A percentile compares a stretch with the other conserved stretches of the same genome.
These are phyloP conservation scores for Salminus brasiliensis DNA, from an alignment of 2,113 vertebrate genomes.

Conservation along the genomic window DNA sequence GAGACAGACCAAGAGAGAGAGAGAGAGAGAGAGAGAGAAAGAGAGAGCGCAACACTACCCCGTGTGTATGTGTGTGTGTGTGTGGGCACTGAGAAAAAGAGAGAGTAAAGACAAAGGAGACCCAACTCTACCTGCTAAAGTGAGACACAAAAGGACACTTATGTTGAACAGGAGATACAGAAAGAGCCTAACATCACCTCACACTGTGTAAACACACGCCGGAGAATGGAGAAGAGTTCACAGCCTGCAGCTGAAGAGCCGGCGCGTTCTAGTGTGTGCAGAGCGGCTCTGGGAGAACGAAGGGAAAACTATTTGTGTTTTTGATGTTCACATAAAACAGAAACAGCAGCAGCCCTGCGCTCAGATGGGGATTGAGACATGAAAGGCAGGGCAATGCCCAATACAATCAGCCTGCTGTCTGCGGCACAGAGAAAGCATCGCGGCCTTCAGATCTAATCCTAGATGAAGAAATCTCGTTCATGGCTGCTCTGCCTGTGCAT, in stretches of 20 bases:
- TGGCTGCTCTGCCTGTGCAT: background rate
- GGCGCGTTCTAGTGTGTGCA: background rate
- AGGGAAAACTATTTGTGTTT: background rate
- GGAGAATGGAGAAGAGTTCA: background rate
- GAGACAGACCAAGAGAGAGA: background rate
- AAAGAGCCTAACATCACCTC: constrained; percentile 11
- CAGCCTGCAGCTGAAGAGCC: background rate
- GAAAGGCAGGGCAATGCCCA: constrained; percentile 5
- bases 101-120: too few relatives aligned
- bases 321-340: constrained; percentile 16
- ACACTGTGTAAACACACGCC: background rate
- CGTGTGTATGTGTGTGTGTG: background rate
- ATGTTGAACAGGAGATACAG: background rate
- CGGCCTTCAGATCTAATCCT: constrained; percentile 46
- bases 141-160: background rate
- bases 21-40: background rate
- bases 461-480: background rate
- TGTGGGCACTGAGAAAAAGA: background rate
- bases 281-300: background rate
- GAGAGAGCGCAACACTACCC: background rate
- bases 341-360: background rate
- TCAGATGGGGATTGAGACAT: background rate
- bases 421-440: constrained; percentile 15
- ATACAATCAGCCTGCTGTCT: background rate
- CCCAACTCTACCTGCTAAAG: too few relatives aligned